Evolutionary conservation across 1,140 invertebrate species (phyloP), one percentile per base, ranked within the genome.

Genomic region (Papilio glaucus): DNA sequence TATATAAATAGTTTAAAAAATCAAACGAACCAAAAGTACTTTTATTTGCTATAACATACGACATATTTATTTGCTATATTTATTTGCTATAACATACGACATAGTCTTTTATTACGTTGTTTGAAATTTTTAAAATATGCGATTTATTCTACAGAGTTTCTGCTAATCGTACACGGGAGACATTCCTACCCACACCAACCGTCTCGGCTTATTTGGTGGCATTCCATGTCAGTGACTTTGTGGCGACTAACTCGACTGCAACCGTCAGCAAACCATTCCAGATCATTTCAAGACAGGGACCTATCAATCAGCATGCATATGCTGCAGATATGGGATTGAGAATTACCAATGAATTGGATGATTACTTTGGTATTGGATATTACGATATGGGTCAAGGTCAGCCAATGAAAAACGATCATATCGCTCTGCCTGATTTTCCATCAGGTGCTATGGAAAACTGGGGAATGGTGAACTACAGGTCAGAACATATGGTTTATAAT

Each of bases 141-240:
- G 21, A 53, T 72, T 72, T 71, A 9, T 63, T 68, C 83, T 74
- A 42, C 72, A 86, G 88, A 4, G 10, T 84, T 37, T 39, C 76
- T 8, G 61, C 74, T 37, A 81, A 77, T 15, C 85, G 89, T 7
- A 63, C 85, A 21, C 79, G 81, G 0, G 91, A 93, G 60, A 88
- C 85, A 1, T 93, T 93, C 79, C 41, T 83, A 1, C 84, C 85
- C 4, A 96, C 96, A 4, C 95, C 97, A 0, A 93, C 93, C 4
- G 98, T 98, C 95, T 97, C 97, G 0, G 96, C 97, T 0, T 99
- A 98, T 78, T 87, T 98, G 0, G 93, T 98, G 7, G 97, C 98
- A 4, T 97, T 98, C 87, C 94, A 97, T 15, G 95, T 98, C 1
- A 97, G 96, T 21, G 96, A 98, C 77, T 98, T 98, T 38, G 79